Base-by-base conservation (phyloP, 1,140 invertebrate species). In the Anagrus nilaparvatae region DNA sequence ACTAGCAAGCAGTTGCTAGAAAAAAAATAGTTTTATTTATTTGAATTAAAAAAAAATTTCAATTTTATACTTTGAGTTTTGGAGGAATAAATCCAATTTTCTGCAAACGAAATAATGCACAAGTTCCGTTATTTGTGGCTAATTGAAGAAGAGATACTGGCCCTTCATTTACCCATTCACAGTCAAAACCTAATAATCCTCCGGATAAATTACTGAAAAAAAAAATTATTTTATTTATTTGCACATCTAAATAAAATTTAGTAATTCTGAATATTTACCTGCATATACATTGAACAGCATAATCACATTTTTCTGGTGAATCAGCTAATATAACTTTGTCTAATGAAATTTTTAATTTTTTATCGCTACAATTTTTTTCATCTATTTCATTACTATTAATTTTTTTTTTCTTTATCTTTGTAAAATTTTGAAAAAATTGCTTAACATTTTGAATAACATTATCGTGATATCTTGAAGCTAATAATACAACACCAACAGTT, bases 141-240 rank as follows among this genome's bases (percentile, higher is more conserved):
- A 84, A 52, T 58, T 83, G 80, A 3, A 84, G 44, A 2, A 84
- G 50, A 0, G 79, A 76, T 18, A 81, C 67, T 0, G 74, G 70
- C 12, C 69, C 67, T 23, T 67, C 65, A 3, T 73, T 75, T 1
- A 78, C 71, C 81, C 81, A 83, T 63, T 83, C 81, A 49, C 79
- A 82, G 56, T 83, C 80, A 46, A 84, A 74, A 17, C 81, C 81
- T 19, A 83, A 49, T 16, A 78, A 63, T 18, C 56, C 51, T 46
- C 59, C 46, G 14, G 54, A 58, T 23, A 64, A 54, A 43, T 69
- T 55, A 25, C 65, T 67, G 43, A 14, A 50, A 58, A 25, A 44
- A 46, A 35, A 48, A 19, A 21, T 44, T 37, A 24, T 32, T 28
- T 32, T 28, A 29, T 37, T 30, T 31, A 34, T 16, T 36, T 27